Evolutionary conservation across 2,888 invertebrate genomes (phyloP).

Genomic region (Rhingia rostrata): DNA sequence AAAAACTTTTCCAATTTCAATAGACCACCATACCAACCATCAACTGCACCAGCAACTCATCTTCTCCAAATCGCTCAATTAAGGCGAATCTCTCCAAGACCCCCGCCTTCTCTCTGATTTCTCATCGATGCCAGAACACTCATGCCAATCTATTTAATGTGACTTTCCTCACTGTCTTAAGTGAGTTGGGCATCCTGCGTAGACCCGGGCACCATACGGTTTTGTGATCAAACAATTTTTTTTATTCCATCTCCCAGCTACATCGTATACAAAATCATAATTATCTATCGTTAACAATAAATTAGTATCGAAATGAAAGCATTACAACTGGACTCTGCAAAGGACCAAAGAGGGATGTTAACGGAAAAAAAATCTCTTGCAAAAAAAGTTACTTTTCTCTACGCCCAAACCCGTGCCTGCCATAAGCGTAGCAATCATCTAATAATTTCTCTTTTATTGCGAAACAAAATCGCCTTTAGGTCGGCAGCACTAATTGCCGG

Average conservation of each 20-base stretch:
- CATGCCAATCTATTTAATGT: constrained; percentile 60
- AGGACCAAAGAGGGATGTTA: constrained; percentile 1
- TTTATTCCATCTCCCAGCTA: not conserved
- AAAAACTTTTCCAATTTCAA: constrained; percentile 6
- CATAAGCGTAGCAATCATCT: constrained; percentile 71
- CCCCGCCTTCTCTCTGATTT: not conserved
- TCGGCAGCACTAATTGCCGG: constrained; percentile 72
- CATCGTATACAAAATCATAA: constrained; percentile 64
- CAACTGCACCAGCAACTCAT: not conserved
- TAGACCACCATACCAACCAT: not conserved
- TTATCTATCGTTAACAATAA: constrained; percentile 75
- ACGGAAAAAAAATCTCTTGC: not conserved
- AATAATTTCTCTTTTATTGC: constrained; percentile 75
- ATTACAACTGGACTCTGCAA: constrained; percentile 57
- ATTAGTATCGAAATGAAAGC: constrained; percentile 74
- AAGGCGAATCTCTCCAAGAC: constrained; percentile 25
- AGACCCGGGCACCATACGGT: constrained; percentile 48
- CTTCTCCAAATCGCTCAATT: constrained; percentile 53
- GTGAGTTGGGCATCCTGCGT: constrained; percentile 40
- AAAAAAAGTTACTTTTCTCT: constrained; percentile 37
- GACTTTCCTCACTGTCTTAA: constrained; percentile 57
- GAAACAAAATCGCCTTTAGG: constrained; percentile 73
- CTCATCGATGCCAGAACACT: constrained; percentile 18
- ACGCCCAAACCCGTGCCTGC: not conserved
- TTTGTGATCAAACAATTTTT: constrained; percentile 38